phyloP scores from a whole-genome alignment of 2,113 vertebrate genomes.

The Toxostoma redivivum region DNA sequence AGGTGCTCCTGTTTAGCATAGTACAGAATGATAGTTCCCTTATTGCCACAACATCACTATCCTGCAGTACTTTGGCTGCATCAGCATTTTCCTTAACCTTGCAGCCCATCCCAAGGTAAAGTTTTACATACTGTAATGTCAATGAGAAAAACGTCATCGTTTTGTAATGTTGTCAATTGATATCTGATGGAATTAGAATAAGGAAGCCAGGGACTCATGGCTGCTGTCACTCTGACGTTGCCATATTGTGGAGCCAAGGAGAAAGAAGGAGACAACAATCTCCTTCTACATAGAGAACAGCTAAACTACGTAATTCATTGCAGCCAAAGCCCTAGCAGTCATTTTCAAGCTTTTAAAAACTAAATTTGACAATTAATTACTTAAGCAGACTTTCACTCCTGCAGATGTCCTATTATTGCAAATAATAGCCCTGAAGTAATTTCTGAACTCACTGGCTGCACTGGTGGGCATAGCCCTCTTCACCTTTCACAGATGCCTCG shows the following conservation, averaged over 20 bases:
- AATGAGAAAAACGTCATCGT: constrained; percentile 30
- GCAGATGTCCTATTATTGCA: background rate
- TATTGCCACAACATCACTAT: background rate
- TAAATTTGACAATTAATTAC: background rate
- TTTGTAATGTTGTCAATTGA: constrained; percentile 5
- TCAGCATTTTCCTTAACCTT: constrained; percentile 8
- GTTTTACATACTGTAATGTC: constrained; percentile 37
- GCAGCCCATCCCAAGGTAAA: background rate
- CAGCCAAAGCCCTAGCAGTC: background rate
- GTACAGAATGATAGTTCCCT: background rate
- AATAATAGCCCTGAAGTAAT: background rate
- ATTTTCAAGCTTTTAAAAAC: background rate
- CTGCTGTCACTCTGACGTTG: background rate
- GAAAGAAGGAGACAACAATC: background rate
- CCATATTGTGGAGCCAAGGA: background rate
- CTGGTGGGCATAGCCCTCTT: background rate
- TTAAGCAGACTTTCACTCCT: background rate
- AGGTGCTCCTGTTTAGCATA: background rate
- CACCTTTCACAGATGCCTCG: background rate
- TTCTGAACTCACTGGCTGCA: background rate
- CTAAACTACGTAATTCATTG: background rate
- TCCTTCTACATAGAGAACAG: background rate
- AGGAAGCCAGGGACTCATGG: background rate
- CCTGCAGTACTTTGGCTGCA: background rate
- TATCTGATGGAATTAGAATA: background rate